Percentiles rank a stretch among this genome's conserved stretches.
These are phyloP conservation scores for Heliconius hortense DNA, from an alignment of 2,888 invertebrate genomes.

Conservation along the genomic window DNA sequence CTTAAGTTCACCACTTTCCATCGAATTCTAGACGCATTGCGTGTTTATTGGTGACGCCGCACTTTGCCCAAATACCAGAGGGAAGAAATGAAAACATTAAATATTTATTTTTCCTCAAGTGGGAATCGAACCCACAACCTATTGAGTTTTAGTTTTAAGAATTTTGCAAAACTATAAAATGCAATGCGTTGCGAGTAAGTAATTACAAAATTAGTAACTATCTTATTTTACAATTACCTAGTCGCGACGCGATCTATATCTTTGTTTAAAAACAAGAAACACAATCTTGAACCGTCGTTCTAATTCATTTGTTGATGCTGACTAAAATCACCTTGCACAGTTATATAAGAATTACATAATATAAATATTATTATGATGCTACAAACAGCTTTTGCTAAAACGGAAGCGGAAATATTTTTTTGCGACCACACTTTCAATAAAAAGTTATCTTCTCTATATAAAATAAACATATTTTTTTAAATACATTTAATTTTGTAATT, in stretches of 20 bases:
- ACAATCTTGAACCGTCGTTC: background rate
- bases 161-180: too few relatives aligned
- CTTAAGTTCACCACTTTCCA: too few relatives aligned
- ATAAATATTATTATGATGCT: background rate
- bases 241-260: background rate
- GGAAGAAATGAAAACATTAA: too few relatives aligned
- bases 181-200: too few relatives aligned
- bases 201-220: too few relatives aligned
- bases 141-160: too few relatives aligned
- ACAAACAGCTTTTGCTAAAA: background rate
- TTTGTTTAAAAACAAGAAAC: background rate
- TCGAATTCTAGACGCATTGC: too few relatives aligned
- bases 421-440: background rate
- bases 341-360: conserved; percentile 5
- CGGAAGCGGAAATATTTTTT: background rate
- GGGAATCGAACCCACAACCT: too few relatives aligned
- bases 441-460: background rate
- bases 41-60: too few relatives aligned
- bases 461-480: background rate
- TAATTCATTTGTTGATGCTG: background rate
- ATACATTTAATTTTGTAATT: background rate
- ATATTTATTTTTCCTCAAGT: too few relatives aligned
- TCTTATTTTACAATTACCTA: background rate
- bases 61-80: too few relatives aligned
- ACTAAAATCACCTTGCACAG: background rate